Evolutionary conservation across 1,140 invertebrate species (phyloP).

Genomic region (Drosophila sp.): DNA sequence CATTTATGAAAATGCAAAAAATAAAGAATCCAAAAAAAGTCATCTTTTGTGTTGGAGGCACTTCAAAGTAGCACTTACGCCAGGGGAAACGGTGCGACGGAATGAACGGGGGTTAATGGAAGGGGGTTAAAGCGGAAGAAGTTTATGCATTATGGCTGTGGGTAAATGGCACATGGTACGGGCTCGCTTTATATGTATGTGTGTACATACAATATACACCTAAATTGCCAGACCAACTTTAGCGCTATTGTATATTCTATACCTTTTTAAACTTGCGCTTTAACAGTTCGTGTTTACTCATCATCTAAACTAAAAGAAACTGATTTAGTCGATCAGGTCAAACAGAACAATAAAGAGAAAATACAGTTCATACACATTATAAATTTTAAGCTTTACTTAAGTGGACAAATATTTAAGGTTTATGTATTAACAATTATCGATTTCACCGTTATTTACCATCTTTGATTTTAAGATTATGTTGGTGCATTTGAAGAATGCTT

Average conservation of each 20-base stretch:
- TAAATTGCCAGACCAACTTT: neutral
- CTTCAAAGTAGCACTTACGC: constrained; percentile 54
- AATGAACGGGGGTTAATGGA: neutral
- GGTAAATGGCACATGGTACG: constrained; percentile 11
- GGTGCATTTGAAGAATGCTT: no score
- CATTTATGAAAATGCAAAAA: constrained; percentile 79
- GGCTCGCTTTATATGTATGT: neutral
- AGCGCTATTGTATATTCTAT: neutral
- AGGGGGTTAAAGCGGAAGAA: constrained; percentile 40
- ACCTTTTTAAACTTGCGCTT: neutral
- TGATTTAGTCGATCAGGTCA: no score
- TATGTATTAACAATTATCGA: no score
- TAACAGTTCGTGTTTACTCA: no score
- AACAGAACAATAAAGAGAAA: no score
- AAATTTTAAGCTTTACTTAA: no score
- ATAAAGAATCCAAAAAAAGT: constrained; percentile 5
- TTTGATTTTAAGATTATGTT: no score
- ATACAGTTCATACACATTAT: no score
- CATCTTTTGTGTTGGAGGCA: constrained; percentile 54
- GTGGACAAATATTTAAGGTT: no score
- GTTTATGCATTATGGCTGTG: constrained; percentile 43
- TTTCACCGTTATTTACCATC: no score
- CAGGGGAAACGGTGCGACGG: neutral
- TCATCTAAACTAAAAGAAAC: no score
- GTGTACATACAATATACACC: no score